Evolutionary conservation across 2,888 invertebrate genomes (phyloP).

Genomic region (Osedax frankpressi): DNA sequence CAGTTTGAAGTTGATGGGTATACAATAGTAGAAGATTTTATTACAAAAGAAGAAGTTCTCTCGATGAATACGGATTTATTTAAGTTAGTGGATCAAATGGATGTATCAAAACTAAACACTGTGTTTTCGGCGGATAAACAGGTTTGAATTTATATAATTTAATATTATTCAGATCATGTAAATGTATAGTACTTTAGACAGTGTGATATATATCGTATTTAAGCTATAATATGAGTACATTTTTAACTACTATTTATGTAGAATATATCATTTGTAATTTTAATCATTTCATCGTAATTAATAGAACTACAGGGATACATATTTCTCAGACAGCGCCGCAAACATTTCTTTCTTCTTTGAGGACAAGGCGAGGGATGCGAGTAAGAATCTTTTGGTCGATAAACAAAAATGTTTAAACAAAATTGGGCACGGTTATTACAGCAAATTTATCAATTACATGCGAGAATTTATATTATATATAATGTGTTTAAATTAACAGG

Average conservation of each 20-base stretch:
- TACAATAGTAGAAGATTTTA: constrained; percentile 67
- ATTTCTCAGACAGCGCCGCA: constrained; percentile 80
- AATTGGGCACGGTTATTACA: constrained; percentile 60
- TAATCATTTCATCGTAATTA: no score
- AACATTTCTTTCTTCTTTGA: constrained; percentile 87
- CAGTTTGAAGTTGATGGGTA: constrained; percentile 60
- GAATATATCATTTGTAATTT: no score
- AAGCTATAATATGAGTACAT: no score
- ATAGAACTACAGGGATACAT: constrained; percentile 47
- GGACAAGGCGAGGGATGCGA: constrained; percentile 60
- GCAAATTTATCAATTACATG: no score
- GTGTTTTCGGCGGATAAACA: constrained; percentile 55
- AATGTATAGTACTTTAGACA: no score
- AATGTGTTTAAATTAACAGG: not conserved
- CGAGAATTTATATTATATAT: not conserved
- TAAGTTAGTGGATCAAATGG: constrained; percentile 59
- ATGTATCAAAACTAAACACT: constrained; percentile 49
- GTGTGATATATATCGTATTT: no score
- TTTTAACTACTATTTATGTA: no score
- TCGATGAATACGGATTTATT: constrained; percentile 59
- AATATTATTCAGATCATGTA: no score
- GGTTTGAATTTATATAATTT: no score
- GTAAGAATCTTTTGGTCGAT: constrained; percentile 46
- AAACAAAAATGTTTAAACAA: constrained; percentile 50
- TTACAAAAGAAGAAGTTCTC: constrained; percentile 64